Evolutionary conservation across 2,888 invertebrate species (phyloP), one percentile per base, ranked within the genome.

Genomic region (Tupiocoris notatus): DNA sequence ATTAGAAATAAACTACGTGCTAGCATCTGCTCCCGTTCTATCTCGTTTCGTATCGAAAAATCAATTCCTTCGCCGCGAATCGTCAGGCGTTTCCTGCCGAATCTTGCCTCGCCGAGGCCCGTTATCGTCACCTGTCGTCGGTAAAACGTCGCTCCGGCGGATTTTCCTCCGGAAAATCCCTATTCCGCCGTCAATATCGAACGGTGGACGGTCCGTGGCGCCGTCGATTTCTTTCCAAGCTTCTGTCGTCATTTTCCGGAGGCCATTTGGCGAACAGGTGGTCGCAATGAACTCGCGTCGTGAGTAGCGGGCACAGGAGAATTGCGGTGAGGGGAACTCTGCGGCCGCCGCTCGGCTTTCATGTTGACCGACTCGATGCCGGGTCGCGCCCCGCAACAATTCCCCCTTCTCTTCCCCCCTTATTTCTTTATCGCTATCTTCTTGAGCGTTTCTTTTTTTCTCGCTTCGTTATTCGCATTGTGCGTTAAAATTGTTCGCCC

Each of bases 241-340:
- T 12, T 12, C 20, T 25, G 70, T 58, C 54, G 64, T 39, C 25
- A 57, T 25, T 57, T 75, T 68, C 63, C 66, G 62, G 12, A 3
- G 54, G 39, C 70, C 77, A 78, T 77, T 78, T 77, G 77, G 77
- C 77, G 78, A 78, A 77, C 78, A 77, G 77, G 78, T 78, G 78
- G 77, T 70, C 77, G 64, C 39, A 65, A 24, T 65, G 73, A 73
- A 66, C 75, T 75, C 66, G 39, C 39, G 39, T 39, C 39, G 39
- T 39, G 39, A 3, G 39, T n/a, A 12, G 6, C 39, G 39, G 39
- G 39, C 39, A 12, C 6, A 12, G 39, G 39, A 39, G 12, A 3
- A 39, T 39, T 12, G 39, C 39, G 39, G 39, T 12, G 39, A n/a
- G 39, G 12, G 39, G 39, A 39, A 39, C 39, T 39, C 12, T 12